Percentiles rank a stretch among this genome's conserved stretches.
phyloP scores from a whole-genome alignment of 2,113 vertebrate genomes.

The Chelonoidis abingdonii region DNA sequence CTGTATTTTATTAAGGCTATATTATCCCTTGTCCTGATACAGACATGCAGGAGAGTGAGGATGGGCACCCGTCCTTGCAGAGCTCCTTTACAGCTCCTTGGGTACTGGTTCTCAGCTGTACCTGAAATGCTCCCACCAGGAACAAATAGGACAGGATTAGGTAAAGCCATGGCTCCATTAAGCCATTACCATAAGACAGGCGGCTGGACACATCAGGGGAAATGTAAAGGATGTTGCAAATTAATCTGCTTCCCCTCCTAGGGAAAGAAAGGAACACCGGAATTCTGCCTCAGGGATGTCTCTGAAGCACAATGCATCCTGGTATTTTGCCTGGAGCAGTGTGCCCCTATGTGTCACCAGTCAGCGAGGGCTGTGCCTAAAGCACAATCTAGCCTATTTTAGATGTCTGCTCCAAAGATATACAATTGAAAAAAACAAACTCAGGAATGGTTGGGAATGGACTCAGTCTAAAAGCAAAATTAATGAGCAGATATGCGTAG shows the following conservation, averaged over 20 bases:
- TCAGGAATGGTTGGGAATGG: background rate
- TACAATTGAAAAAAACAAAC: background rate
- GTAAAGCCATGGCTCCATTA: background rate
- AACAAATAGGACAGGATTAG: background rate
- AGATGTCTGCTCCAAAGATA: background rate
- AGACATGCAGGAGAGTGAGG: background rate
- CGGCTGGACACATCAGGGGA: background rate
- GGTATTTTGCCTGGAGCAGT: background rate
- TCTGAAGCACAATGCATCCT: background rate
- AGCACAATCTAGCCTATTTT: background rate
- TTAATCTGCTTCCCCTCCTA: background rate
- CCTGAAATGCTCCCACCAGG: background rate
- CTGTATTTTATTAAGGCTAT: background rate
- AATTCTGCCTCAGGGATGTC: background rate
- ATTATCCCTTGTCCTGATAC: background rate
- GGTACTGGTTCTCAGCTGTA: background rate
- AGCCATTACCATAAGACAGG: background rate
- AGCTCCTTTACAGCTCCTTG: background rate
- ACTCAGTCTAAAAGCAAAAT: background rate
- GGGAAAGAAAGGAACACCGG: background rate
- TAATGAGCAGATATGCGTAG: background rate
- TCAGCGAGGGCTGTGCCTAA: background rate
- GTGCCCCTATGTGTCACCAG: background rate
- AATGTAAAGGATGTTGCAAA: background rate
- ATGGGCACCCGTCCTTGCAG: accelerated